Base-by-base conservation (phyloP, 2,888 invertebrate species). In the Catotricha subobsoleta region DNA sequence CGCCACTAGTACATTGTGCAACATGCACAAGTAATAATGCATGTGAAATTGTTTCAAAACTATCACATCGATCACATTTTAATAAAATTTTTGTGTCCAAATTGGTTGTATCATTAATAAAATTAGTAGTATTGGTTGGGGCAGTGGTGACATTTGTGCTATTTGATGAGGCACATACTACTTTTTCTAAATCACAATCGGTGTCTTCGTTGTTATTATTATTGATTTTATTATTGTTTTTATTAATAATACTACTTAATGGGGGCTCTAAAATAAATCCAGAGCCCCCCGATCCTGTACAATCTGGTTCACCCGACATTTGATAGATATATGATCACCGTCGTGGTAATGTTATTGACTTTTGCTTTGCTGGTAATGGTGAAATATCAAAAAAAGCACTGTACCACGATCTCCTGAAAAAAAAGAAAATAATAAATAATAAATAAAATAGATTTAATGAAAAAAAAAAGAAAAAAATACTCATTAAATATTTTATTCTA, bases 41-140 rank as follows among this genome's bases (percentile, higher is more conserved):
- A 57, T 76, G 75, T 55, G 77, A 83, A 54, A 74, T 67, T 9
- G 82, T 80, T 64, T 84, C 86, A 60, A 83, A 87, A 55, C 72
- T 76, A 56, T 84, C 82, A 65, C 86, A 87, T 48, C 80, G 74
- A 51, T 80, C 81, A 64, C 83, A 84, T 59, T 75, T 72, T 48
- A 70, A 54, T 44, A 66, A 51, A 40, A 23, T 23, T 21, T 44
- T 33, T 16, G 35, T 28, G n/a, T 29, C 40, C 18, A 28, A 30
- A 36, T 40, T 40, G 6, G 41, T 29, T 28, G 29, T 18, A 33
- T 57, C 58, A 34, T 60, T 59, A 41, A 53, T 48, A 44, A 34
- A 20, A 19, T 20, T n/a, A 13, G 34, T 20, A 2, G 34, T 34
- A 20, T 18, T 33, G 19, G 34, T 34, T 34, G 34, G 20, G n/a